phyloP scores from a whole-genome alignment of 1,140 invertebrate species.

The Drosophila ohnishii region DNA sequence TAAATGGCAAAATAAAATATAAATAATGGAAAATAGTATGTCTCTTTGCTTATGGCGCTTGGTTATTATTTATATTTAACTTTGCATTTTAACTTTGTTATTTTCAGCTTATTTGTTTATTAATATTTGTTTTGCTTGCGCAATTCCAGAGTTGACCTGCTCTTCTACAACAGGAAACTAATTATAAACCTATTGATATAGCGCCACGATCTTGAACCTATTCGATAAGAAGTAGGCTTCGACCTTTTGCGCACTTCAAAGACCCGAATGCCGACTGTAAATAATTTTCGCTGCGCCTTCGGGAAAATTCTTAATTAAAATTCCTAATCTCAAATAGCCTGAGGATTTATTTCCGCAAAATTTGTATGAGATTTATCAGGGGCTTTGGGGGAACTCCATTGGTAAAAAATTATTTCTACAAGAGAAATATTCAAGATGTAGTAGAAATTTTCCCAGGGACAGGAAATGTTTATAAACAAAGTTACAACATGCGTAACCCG shows the following conservation, averaged over 20 bases:
- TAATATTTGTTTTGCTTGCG: slow-evolving; percentile 24
- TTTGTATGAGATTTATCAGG: slow-evolving; percentile 6
- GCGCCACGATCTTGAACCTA: slow-evolving; percentile 43
- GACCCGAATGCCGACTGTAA: slow-evolving; percentile 23
- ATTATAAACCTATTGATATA: slow-evolving; percentile 43
- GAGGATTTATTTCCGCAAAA: slow-evolving; percentile 23
- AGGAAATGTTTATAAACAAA: slow-evolving; percentile 32
- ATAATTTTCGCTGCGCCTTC: slow-evolving; percentile 31
- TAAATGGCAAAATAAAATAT: slow-evolving; percentile 38
- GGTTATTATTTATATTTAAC: slow-evolving; percentile 32
- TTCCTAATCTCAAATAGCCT: slow-evolving; percentile 33
- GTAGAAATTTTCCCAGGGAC: slow-evolving; percentile 13
- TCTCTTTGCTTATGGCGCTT: slow-evolving; percentile 24
- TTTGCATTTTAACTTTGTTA: slow-evolving; percentile 23
- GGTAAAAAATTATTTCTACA: neutral
- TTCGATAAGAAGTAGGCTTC: slow-evolving; percentile 30
- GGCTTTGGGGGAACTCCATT: slow-evolving; percentile 9
- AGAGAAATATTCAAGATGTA: neutral
- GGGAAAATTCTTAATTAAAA: slow-evolving; percentile 46
- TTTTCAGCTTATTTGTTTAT: slow-evolving; percentile 2
- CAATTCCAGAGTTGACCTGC: slow-evolving; percentile 37
- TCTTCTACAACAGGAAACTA: slow-evolving; percentile 29
- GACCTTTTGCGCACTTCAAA: slow-evolving; percentile 44
- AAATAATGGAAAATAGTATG: slow-evolving; percentile 33
- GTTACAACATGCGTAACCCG: slow-evolving; percentile 34